These are phyloP conservation scores for Xestobium rufovillosum DNA, from an alignment of 2,888 invertebrate species.

Conservation along the genomic window DNA sequence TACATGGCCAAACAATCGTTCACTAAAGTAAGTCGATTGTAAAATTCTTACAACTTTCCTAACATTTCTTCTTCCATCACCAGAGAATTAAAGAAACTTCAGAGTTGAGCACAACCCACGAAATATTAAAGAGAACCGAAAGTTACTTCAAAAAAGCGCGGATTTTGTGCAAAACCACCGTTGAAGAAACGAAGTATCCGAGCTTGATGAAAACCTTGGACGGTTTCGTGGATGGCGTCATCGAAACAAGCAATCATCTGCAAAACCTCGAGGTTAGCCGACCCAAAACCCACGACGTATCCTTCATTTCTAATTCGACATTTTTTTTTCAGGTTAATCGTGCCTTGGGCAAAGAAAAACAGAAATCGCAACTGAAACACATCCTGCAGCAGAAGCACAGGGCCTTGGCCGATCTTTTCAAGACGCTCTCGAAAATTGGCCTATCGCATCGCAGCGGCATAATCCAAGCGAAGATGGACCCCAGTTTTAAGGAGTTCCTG, in stretches of 20 bases:
- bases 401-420: constrained; percentile 80
- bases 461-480: constrained; percentile 48
- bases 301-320: constrained; percentile 5
- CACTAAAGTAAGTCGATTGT: constrained; percentile 28
- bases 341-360: constrained; percentile 58
- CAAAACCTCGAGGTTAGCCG: constrained; percentile 53
- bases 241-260: constrained; percentile 62
- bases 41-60: too few relatives aligned
- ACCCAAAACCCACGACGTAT: constrained; percentile 24
- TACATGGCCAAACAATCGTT: constrained; percentile 32
- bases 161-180: constrained; percentile 56
- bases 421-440: constrained; percentile 64
- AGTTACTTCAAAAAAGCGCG: constrained; percentile 52
- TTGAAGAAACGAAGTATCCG: constrained; percentile 52
- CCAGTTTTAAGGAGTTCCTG: constrained; percentile 54
- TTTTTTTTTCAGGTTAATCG: constrained; percentile 46
- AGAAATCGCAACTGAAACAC: constrained; percentile 70
- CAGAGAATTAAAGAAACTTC: constrained; percentile 38
- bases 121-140: constrained; percentile 24
- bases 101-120: constrained; percentile 1
- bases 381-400: constrained; percentile 80
- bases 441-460: constrained; percentile 77
- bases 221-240: constrained; percentile 56
- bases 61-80: too few relatives aligned
- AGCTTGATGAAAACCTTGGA: constrained; percentile 57